Conservation (phyloP, 2,888 invertebrate genomes). For the Tenthredo amoena region DNA sequence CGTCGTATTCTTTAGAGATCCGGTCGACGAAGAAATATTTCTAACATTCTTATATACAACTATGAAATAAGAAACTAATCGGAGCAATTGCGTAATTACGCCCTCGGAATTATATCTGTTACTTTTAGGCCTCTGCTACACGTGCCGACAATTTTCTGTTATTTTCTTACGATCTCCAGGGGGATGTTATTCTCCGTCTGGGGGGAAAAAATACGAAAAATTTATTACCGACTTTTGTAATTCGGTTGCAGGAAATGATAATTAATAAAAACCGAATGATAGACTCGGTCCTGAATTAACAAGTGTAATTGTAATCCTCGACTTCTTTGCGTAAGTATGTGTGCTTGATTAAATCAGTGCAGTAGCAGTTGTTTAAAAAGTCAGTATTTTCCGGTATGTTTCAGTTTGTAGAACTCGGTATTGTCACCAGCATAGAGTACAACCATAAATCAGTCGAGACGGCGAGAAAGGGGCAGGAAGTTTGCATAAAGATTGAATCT, state of each 20-base stretch:
- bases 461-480: constrained; percentile 97
- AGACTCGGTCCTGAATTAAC: background rate
- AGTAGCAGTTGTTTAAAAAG: constrained; percentile 32
- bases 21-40: background rate
- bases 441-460: constrained; percentile 97
- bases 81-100: constrained; percentile 36
- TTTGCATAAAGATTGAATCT: constrained; percentile 98
- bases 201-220: background rate
- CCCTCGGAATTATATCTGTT: background rate
- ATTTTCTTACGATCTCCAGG: background rate
- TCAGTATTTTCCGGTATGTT: constrained; percentile 68
- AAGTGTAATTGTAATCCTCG: background rate
- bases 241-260: background rate
- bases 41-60: background rate
- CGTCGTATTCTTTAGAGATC: constrained; percentile 23
- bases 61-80: background rate
- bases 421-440: constrained; percentile 96
- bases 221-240: background rate
- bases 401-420: constrained; percentile 95
- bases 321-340: background rate
- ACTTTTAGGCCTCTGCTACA: background rate
- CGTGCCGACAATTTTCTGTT: constrained; percentile 7
- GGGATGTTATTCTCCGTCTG: background rate
- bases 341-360: background rate
- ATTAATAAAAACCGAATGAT: background rate